Evolutionary conservation across 2,113 vertebrate genomes (phyloP).

Genomic region (Nibea coibor): DNA sequence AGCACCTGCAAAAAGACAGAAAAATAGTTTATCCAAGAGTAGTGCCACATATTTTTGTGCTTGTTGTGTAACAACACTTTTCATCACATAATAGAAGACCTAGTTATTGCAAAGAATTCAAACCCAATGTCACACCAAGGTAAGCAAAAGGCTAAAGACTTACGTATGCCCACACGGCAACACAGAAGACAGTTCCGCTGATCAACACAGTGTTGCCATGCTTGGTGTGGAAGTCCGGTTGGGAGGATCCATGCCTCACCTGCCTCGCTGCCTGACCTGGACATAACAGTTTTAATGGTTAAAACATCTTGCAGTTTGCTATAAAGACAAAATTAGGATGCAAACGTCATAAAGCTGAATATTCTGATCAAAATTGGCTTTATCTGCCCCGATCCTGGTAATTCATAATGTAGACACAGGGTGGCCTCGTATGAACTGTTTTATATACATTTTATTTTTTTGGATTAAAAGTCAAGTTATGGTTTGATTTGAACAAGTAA

Average conservation of each 20-base stretch:
- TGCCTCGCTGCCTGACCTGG: constrained; percentile 77
- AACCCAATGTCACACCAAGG: neutral
- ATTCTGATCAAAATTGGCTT: neutral
- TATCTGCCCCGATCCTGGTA: no score
- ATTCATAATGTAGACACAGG: neutral
- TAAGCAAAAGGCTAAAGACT: constrained; percentile 47
- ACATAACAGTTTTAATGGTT: neutral
- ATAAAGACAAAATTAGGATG: no score
- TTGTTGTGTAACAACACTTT: no score
- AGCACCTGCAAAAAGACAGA: constrained; percentile 80
- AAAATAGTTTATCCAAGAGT: no score
- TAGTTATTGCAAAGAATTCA: neutral
- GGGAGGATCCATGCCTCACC: constrained; percentile 75
- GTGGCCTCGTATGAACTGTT: neutral
- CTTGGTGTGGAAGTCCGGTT: constrained; percentile 76
- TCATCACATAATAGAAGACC: neutral
- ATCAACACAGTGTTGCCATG: constrained; percentile 74
- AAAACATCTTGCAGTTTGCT: neutral
- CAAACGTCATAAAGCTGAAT: neutral
- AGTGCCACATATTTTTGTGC: no score
- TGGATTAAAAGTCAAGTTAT: no score
- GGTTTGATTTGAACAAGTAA: neutral
- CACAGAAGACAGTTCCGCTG: constrained; percentile 75
- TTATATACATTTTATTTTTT: no score
- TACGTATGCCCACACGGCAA: constrained; percentile 79